Evolutionary conservation across 1,140 invertebrate species (phyloP).

Genomic region (Bombus cullumanus): DNA sequence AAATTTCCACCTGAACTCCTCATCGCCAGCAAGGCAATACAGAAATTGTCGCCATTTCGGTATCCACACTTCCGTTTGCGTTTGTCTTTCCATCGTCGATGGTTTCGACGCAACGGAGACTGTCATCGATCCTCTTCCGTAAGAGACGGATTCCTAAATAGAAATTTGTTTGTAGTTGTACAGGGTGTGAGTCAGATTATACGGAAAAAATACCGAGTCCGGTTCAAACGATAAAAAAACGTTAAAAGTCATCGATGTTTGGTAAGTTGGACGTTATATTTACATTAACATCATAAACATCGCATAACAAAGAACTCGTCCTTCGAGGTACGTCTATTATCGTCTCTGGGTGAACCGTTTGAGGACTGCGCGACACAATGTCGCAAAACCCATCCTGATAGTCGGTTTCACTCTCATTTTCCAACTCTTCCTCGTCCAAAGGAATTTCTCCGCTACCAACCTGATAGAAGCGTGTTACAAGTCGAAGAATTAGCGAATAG

Average conservation of each 20-base stretch:
- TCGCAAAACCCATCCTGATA: slow-evolving; percentile 70
- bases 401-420: slow-evolving; percentile 81
- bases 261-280: background rate
- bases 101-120: slow-evolving; percentile 73
- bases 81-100: slow-evolving; percentile 90
- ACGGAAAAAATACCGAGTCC: background rate
- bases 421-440: slow-evolving; percentile 91
- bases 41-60: slow-evolving; percentile 90
- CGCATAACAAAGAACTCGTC: slow-evolving; percentile 84
- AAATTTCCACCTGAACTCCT: slow-evolving; percentile 85
- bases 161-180: background rate
- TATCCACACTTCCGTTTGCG: slow-evolving; percentile 89
- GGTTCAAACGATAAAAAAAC: fast-evolving
- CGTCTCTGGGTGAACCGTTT: slow-evolving; percentile 70
- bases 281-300: slow-evolving; percentile 85
- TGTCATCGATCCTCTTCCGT: slow-evolving; percentile 73
- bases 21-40: slow-evolving; percentile 91
- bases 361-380: slow-evolving; percentile 72
- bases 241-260: background rate
- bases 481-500: too few relatives aligned
- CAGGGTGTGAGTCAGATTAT: fast-evolving
- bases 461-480: slow-evolving; percentile 71
- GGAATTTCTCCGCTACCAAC: slow-evolving; percentile 92
- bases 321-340: slow-evolving; percentile 65
- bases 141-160: slow-evolving; percentile 80